Conservation (phyloP, 2,113 vertebrate species). For the Psittacara wagleri region DNA sequence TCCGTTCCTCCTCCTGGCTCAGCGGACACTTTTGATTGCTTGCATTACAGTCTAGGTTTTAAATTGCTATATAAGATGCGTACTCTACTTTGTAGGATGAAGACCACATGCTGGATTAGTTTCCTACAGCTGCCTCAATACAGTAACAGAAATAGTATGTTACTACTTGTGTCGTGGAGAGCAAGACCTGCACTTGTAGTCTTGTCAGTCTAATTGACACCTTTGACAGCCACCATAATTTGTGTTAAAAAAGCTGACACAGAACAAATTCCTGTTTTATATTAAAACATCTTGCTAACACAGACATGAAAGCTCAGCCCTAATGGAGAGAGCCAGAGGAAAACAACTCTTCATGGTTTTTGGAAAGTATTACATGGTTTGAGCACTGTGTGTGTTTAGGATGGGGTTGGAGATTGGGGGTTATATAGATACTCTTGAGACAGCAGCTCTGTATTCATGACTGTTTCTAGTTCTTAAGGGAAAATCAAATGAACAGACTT, state of each 20-base stretch:
- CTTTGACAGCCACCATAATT: not conserved
- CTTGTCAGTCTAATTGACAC: not conserved
- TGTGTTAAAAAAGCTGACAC: not conserved
- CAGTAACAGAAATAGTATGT: not conserved
- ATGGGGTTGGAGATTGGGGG: not conserved
- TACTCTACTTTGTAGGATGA: not conserved
- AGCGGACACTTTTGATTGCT: not conserved
- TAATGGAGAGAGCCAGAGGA: not conserved
- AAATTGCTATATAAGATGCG: not conserved
- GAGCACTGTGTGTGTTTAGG: not conserved
- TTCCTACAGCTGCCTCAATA: not conserved
- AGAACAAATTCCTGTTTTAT: not conserved
- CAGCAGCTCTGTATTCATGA: not conserved
- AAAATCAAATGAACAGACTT: not conserved
- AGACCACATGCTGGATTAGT: not conserved
- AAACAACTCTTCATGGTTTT: not conserved
- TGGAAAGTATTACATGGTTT: rapidly evolving
- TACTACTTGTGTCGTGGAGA: not conserved
- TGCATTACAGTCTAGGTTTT: not conserved
- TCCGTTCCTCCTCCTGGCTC: not conserved
- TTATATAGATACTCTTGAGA: not conserved
- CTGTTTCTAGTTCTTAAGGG: not conserved
- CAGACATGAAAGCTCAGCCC: not conserved
- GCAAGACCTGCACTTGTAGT: not conserved
- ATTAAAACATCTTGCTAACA: not conserved